Base-by-base conservation (phyloP, 2,797 vertebrate genomes). In the Lacerta agilis region DNA sequence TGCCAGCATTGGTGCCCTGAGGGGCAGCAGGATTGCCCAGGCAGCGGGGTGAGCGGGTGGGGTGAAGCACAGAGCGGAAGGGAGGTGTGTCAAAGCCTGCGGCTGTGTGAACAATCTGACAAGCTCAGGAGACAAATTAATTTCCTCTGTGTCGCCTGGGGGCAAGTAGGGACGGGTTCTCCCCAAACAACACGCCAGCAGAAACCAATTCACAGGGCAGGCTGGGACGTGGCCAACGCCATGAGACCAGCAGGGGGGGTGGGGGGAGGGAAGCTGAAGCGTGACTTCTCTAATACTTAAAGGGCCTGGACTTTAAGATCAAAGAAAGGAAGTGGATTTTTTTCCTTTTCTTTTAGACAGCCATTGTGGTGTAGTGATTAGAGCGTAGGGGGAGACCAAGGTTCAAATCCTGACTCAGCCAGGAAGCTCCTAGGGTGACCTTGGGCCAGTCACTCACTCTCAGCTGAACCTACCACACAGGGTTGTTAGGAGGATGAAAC, bases 41-140 rank as follows among this genome's bases (percentile, higher is more conserved):
- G 89, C 86, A 71, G 61, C 15, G 9, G 20, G 78, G 76, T 81
- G 61, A 72, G 83, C 15, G 64, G 88, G 29, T 61, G 58, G 64
- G 83, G 78, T 87, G 86, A 90, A 88, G 64, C 86, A 72, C 36
- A 33, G 72, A 85, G 86, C 86, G 86, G 86, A 87, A 90, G 89
- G 82, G 89, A 90, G 89, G 83, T 85, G 86, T 90, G 89, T 90
- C 79, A 78, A n/a, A 25, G 72, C 89, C 45, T 61, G 49, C 38
- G 92, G 95, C 93, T 93, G 92, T 94, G 93, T 94, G 95, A 95
- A 90, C 94, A 95, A 92, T 91, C 95, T 95, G 95, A 96, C 95
- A 95, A 94, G 94, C 95, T 89, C 91, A 92, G 86, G 92, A 96
- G 95, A 96, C 94, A 95, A 96, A 95, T 95, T 95, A 94, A 96